Evolutionary conservation across 2,113 vertebrate species (phyloP).

Genomic region (Sinocyclocheilus maitianheensis): DNA sequence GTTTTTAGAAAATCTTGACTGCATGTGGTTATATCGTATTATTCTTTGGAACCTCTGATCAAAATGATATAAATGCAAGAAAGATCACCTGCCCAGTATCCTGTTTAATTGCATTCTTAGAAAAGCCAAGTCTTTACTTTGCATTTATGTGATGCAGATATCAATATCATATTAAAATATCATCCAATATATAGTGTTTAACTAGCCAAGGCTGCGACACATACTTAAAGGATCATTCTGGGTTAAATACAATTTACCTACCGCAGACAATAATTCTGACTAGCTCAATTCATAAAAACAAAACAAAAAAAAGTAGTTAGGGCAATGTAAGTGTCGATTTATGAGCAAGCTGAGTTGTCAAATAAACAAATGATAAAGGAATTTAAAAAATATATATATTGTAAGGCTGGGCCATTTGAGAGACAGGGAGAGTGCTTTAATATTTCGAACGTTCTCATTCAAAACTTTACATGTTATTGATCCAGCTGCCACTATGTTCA

Average conservation of each 20-base stretch:
- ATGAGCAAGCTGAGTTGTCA: too few relatives aligned
- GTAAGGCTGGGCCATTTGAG: too few relatives aligned
- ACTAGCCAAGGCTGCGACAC: neutral
- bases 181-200: neutral
- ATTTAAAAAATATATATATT: too few relatives aligned
- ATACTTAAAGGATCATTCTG: neutral
- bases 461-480: too few relatives aligned
- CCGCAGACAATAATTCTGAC: neutral
- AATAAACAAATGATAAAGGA: too few relatives aligned
- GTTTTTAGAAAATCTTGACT: slow-evolving; percentile 1
- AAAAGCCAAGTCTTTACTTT: neutral
- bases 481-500: too few relatives aligned
- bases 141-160: neutral
- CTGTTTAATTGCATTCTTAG: slow-evolving; percentile 10
- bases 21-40: neutral
- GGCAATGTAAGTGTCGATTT: too few relatives aligned
- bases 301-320: too few relatives aligned
- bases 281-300: neutral
- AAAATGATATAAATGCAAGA: slow-evolving; percentile 14
- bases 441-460: too few relatives aligned
- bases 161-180: neutral
- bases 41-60: neutral
- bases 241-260: too few relatives aligned
- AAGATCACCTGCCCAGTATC: neutral
- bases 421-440: too few relatives aligned